Conservation (phyloP, 2,888 invertebrate species). For the Leucozona laternaria region DNA sequence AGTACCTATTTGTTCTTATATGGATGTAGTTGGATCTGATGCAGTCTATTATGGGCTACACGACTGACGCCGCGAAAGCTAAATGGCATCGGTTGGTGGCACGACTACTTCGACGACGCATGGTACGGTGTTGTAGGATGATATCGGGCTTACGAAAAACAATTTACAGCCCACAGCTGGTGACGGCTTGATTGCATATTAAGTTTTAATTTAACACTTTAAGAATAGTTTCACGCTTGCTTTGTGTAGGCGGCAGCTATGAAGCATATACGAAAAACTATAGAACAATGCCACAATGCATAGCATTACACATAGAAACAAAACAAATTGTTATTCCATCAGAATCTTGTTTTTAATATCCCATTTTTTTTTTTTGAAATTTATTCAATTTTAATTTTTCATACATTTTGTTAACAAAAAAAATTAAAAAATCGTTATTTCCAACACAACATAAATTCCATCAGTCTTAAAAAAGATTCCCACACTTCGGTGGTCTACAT, state of each 20-base stretch:
- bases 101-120: background rate
- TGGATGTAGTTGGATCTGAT: background rate
- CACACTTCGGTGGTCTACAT: slow-evolving; percentile 23
- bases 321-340: background rate
- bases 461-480: too few species aligned
- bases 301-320: background rate
- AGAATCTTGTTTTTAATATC: background rate
- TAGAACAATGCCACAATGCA: too few species aligned
- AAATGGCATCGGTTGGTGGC: background rate
- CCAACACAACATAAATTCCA: too few species aligned
- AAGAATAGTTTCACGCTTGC: background rate
- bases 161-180: slow-evolving; percentile 57
- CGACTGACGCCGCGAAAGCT: background rate
- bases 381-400: background rate
- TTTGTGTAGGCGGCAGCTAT: background rate
- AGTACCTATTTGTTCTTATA: background rate
- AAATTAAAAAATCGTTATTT: too few species aligned
- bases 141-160: slow-evolving; percentile 26
- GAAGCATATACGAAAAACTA: background rate
- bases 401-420: too few species aligned
- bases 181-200: slow-evolving; percentile 60
- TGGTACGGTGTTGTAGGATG: background rate
- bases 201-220: slow-evolving; percentile 67
- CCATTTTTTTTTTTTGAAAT: too few species aligned
- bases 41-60: background rate